These are phyloP conservation scores for Talpa occidentalis DNA, from an alignment of 2,113 vertebrate species.

Conservation along the genomic window DNA sequence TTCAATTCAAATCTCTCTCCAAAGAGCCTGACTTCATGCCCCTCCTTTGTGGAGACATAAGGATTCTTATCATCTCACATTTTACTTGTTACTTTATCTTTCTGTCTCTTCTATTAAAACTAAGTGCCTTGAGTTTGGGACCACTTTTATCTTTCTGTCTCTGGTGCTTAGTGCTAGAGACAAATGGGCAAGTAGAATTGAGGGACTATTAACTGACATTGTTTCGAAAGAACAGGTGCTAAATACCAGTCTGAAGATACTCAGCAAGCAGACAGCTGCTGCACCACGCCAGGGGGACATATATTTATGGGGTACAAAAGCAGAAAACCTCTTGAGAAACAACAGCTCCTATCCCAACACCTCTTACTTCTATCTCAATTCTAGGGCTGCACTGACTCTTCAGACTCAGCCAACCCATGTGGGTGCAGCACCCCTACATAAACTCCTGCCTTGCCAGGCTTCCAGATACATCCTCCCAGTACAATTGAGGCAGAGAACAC, in stretches of 20 bases:
- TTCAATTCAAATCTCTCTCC: background rate
- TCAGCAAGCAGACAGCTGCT: constrained; percentile 20
- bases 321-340: background rate
- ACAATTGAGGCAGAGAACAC: background rate
- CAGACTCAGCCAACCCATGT: background rate
- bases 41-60: background rate
- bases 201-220: background rate
- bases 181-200: background rate
- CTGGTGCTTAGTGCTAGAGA: background rate
- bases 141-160: background rate
- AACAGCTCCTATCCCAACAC: background rate
- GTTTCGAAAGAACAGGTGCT: constrained; percentile 23
- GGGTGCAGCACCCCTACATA: background rate
- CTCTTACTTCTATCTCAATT: background rate
- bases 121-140: background rate
- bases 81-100: background rate
- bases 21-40: background rate
- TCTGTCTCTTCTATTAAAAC: constrained; percentile 13
- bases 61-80: background rate
- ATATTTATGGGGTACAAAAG: background rate
- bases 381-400: background rate
- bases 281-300: background rate
- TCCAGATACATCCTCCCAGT: constrained; percentile 14
- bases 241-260: background rate
- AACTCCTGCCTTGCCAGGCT: background rate